phyloP scores from a whole-genome alignment of 2,797 vertebrate species.

The Craterocephalus amniculus region DNA sequence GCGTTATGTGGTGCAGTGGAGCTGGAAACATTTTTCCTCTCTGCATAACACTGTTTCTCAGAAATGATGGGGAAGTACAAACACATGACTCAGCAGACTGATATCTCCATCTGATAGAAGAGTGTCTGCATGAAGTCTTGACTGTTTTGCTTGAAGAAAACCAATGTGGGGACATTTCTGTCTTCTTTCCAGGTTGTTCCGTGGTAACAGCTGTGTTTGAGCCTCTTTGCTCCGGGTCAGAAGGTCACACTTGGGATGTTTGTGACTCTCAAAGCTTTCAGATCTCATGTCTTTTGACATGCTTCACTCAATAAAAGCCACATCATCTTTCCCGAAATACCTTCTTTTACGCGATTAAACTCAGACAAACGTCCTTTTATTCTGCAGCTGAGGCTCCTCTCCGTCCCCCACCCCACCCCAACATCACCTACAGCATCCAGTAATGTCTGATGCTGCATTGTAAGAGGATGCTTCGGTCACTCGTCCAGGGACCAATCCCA shows the following conservation, averaged over 20 bases:
- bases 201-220: constrained; percentile 84
- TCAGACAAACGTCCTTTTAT: constrained; percentile 76
- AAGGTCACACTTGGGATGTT: constrained; percentile 63
- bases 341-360: constrained; percentile 85
- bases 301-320: constrained; percentile 82
- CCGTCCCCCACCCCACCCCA: constrained; percentile 15
- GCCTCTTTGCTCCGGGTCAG: constrained; percentile 44
- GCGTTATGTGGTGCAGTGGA: too few species aligned
- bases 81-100: too few species aligned
- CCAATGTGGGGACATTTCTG: constrained; percentile 16
- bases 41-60: too few species aligned
- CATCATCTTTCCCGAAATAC: constrained; percentile 72
- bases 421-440: constrained; percentile 31
- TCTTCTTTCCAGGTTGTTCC: constrained; percentile 9
- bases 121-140: neutral
- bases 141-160: constrained; percentile 16
- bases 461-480: constrained; percentile 56
- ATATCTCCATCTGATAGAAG: too few species aligned
- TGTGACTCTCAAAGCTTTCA: constrained; percentile 60
- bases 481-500: constrained; percentile 68
- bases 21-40: too few species aligned
- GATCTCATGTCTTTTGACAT: constrained; percentile 70
- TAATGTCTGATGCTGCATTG: constrained; percentile 41
- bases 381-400: constrained; percentile 38
- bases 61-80: too few species aligned